Evolutionary conservation across 30 jellyfish, hydroid and myxozoan genomes (phyloP).

Genomic region (Chironex yamaguchii): DNA sequence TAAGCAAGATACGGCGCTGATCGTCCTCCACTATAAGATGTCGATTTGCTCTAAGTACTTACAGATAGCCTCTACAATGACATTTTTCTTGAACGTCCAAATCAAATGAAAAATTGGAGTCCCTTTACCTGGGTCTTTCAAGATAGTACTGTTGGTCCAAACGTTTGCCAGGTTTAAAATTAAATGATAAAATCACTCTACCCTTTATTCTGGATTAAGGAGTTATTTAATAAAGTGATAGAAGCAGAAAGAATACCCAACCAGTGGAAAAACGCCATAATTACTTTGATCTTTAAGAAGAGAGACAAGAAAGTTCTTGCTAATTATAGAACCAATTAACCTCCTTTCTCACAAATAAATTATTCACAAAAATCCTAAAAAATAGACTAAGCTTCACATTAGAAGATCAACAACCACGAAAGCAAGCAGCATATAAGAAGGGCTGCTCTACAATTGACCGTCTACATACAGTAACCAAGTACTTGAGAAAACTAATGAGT

Average conservation of each 20-base stretch:
- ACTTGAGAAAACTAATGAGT: constrained; percentile 46
- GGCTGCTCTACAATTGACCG: constrained; percentile 39
- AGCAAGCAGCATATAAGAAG: constrained; percentile 36
- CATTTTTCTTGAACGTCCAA: no score
- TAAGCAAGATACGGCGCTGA: no score
- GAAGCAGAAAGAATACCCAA: constrained; percentile 29
- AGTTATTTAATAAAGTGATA: constrained; percentile 26
- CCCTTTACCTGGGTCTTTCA: no score
- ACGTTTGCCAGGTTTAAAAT: no score
- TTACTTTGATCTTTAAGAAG: constrained; percentile 48
- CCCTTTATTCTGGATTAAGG: no score
- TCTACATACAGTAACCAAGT: constrained; percentile 27
- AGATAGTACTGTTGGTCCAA: no score
- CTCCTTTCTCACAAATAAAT: constrained; percentile 47
- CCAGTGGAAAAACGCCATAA: constrained; percentile 64
- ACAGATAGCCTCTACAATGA: no score
- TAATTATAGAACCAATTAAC: constrained; percentile 60
- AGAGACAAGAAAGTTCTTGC: constrained; percentile 64
- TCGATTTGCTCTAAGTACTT: no score
- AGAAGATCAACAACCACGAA: constrained; percentile 45
- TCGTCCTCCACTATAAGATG: no score
- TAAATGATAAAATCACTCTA: no score
- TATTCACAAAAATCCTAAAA: no score
- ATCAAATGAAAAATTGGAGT: no score
- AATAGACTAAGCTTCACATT: constrained; percentile 20